Evolutionary conservation across 2,113 vertebrate species (phyloP).

Genomic region (Pholis gunnellus): DNA sequence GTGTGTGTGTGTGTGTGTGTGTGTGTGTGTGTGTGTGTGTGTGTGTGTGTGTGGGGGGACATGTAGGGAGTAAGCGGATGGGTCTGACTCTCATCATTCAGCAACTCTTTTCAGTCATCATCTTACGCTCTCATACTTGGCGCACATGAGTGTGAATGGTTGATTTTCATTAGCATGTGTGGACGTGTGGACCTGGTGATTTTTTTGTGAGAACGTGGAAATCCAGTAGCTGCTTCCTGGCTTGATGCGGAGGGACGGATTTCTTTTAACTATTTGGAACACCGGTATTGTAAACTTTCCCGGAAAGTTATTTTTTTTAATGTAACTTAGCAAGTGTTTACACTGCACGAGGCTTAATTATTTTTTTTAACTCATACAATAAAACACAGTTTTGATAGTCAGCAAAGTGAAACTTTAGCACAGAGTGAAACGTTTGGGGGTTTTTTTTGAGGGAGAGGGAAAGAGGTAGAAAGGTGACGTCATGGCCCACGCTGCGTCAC

Average conservation of each 20-base stretch:
- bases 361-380: background rate
- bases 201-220: conserved; percentile 1
- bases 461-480: background rate
- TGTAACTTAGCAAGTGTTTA: background rate
- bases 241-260: background rate
- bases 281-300: no score
- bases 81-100: conserved; percentile 50
- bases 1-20: conserved; percentile 28
- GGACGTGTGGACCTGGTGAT: conserved; percentile 6
- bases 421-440: background rate
- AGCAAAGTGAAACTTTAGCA: background rate
- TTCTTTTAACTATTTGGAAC: background rate
- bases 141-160: conserved; percentile 20
- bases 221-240: conserved; percentile 7
- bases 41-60: conserved; percentile 26
- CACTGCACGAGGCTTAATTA: background rate
- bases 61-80: conserved; percentile 39
- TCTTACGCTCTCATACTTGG: conserved; percentile 24
- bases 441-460: background rate
- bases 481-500: conserved; percentile 96
- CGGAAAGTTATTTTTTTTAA: background rate
- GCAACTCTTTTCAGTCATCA: conserved; percentile 51
- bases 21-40: conserved; percentile 25
- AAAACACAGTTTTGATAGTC: background rate
- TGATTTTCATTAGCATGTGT: conserved; percentile 6